A percentile compares a stretch with the other conserved stretches of the same genome.
phyloP scores from a whole-genome alignment of 2,113 vertebrate species.

The Callaeas wilsoni region DNA sequence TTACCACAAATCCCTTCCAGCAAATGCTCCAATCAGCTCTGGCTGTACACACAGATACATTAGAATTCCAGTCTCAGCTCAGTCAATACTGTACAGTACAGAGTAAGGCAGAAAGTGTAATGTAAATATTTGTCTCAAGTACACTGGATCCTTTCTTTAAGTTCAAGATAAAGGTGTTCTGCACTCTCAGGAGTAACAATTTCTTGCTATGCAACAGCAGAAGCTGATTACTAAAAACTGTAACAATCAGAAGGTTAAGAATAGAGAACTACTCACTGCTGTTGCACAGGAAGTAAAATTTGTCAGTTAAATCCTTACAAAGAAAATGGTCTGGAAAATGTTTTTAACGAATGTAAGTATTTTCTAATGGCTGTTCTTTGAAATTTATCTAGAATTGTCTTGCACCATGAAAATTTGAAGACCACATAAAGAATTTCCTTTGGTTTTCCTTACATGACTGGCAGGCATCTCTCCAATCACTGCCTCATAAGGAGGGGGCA shows the following conservation, averaged over 20 bases:
- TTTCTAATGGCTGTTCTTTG: not conserved
- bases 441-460: conserved; percentile 81
- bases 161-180: not conserved
- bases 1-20: not conserved
- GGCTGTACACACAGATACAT: not conserved
- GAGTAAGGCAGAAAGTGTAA: not conserved
- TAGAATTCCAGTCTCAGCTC: not conserved
- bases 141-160: not conserved
- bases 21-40: not conserved
- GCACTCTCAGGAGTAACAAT: not conserved
- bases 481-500: conserved; percentile 93
- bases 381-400: not conserved
- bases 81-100: not conserved
- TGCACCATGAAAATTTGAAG: not conserved
- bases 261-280: not conserved
- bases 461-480: conserved; percentile 83
- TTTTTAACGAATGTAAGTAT: not conserved
- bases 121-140: not conserved
- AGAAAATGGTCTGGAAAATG: not conserved
- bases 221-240: not conserved
- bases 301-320: not conserved
- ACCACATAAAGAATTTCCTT: not conserved
- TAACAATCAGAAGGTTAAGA: not conserved
- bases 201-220: not conserved
- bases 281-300: not conserved